These are phyloP conservation scores for Cactoblastis cactorum DNA, from an alignment of 2,888 invertebrate species.

Conservation along the genomic window DNA sequence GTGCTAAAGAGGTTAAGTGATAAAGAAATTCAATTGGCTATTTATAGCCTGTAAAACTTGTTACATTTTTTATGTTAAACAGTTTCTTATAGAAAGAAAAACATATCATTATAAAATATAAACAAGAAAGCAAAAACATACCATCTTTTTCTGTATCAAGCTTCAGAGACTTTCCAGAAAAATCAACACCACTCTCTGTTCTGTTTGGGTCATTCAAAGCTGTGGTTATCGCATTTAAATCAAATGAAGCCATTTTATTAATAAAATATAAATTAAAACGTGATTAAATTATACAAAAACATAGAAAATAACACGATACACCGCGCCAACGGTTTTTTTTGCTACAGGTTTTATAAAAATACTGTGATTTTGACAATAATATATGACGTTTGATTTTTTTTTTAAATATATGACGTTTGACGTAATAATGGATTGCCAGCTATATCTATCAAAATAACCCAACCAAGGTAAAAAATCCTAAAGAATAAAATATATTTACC, in stretches of 20 bases:
- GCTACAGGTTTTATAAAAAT: no score
- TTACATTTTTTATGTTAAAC: not conserved
- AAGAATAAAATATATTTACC: no score
- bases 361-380: not conserved
- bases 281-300: conserved; percentile 28
- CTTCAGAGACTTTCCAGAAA: conserved; percentile 88
- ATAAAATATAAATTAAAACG: conserved; percentile 18
- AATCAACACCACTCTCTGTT: conserved; percentile 84
- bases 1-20: conserved; percentile 2
- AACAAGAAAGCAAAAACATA: conserved; percentile 47
- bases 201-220: conserved; percentile 67
- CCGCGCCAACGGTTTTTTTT: conserved; percentile 51
- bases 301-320: conserved; percentile 28
- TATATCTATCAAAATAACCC: no score
- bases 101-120: not conserved
- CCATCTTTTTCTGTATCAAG: conserved; percentile 89
- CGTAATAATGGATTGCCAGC: no score
- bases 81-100: not conserved
- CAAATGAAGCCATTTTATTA: conserved; percentile 67
- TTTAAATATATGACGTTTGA: no score
- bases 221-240: conserved; percentile 76
- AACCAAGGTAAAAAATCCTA: no score
- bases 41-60: not conserved
- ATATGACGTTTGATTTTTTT: no score
- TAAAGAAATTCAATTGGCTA: not conserved